Evolutionary conservation across 2,888 invertebrate genomes (phyloP).

Genomic region (Drosophila mettleri): DNA sequence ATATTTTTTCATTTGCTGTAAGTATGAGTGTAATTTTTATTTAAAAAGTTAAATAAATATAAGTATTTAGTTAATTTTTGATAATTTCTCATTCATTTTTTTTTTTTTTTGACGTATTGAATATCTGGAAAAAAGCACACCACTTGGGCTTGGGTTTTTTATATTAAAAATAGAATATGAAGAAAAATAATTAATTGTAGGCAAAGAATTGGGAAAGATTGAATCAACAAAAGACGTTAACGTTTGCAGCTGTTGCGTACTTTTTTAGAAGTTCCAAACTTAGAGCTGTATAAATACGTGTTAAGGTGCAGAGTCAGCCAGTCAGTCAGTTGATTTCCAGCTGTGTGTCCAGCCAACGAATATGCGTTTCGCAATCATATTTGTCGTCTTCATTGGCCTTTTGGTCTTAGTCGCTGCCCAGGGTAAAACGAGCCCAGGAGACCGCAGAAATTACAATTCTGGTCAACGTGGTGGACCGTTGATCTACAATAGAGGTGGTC

Average conservation of each 20-base stretch:
- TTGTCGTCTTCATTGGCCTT: slow-evolving; percentile 16
- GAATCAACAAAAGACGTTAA: slow-evolving; percentile 9
- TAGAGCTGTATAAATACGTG: slow-evolving; percentile 12
- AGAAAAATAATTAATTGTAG: not conserved
- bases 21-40: not conserved
- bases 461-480: not conserved
- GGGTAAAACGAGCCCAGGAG: not conserved
- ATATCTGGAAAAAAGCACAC: not conserved
- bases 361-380: slow-evolving; percentile 27
- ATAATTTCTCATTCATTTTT: not conserved
- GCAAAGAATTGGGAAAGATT: not conserved
- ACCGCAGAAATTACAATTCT: not conserved
- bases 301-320: not conserved
- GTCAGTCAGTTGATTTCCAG: slow-evolving; percentile 17
- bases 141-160: not conserved
- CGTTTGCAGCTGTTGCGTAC: slow-evolving; percentile 24
- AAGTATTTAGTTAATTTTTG: not conserved
- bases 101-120: not conserved
- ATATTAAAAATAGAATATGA: not conserved
- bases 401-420: slow-evolving; percentile 19
- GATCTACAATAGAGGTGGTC: not conserved
- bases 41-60: not conserved
- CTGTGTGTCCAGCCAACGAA: slow-evolving; percentile 1
- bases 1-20: not conserved
- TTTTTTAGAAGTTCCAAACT: not conserved